Evolutionary conservation across 2,888 invertebrate genomes (phyloP), one percentile per base, ranked within the genome.

Genomic region (Rhagophthalmus giganteus): DNA sequence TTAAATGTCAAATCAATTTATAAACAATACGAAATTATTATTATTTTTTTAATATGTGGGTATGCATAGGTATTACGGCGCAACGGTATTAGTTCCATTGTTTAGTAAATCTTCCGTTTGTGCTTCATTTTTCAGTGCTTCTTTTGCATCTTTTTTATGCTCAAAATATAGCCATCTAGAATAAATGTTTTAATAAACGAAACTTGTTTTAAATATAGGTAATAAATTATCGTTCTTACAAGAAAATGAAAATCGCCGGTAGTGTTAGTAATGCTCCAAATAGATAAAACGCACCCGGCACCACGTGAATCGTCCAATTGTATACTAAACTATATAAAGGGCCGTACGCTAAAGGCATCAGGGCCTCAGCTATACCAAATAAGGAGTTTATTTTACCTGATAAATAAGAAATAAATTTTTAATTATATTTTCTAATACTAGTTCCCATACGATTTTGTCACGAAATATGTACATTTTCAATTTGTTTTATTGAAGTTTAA

Each of bases 151-250:
- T 24, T 58, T 69, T 53, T 64, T 76, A 53, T 76, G 64, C 27
- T 77, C 55, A 1, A 65, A 42, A 57, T 75, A 79, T n/a, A 79
- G 63, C 16, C 57, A 60, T 57, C 79, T 79, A 74, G 40, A 74
- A 56, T 27, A 2, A 14, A 26, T 30, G 35, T 7, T 11, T 14
- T 1, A 28, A 37, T 13, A 74, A 40, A 74, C 4, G 10, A 4
- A 16, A 15, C 20, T 7, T 10, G 11, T 24, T 34, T 4, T 7
- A 24, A 32, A 25, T 5, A 24, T 2, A 2, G 1, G 8, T 8
- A 31, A 1, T 24, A 12, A 12, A 38, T 38, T 26, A 8, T 33
- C 5, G 5, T 11, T 58, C 67, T 67, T 62, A 72, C 72, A 66
- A 59, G 53, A 71, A 70, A 34, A 72, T 65, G 13, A 62, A 30